These are phyloP conservation scores for Felis chaus DNA, from an alignment of 2,113 vertebrate species.

Conservation along the genomic window DNA sequence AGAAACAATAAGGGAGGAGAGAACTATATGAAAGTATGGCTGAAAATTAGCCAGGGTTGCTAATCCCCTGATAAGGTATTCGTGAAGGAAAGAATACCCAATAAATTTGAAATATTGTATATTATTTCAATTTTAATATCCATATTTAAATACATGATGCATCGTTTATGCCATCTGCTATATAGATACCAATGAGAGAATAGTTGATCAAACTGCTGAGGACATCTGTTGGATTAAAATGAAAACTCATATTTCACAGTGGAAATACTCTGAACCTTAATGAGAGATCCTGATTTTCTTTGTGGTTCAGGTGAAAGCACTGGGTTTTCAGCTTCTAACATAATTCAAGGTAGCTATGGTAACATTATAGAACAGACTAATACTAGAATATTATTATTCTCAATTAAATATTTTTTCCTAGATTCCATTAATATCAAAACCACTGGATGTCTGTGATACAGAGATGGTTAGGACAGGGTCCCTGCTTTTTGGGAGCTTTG, in stretches of 20 bases:
- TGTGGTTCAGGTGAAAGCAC: background rate
- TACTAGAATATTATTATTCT: background rate
- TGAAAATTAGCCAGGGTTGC: conserved; percentile 48
- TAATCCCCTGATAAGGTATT: background rate
- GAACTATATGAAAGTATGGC: background rate
- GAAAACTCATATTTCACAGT: conserved; percentile 29
- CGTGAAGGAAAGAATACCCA: background rate
- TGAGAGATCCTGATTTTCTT: background rate
- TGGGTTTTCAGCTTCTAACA: background rate
- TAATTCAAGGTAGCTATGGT: background rate
- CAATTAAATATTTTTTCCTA: background rate
- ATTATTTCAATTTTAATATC: conserved; percentile 44
- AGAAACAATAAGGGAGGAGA: background rate
- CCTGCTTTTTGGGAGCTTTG: background rate
- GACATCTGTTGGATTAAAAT: conserved; percentile 70
- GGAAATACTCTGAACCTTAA: conserved; percentile 35
- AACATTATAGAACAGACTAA: background rate
- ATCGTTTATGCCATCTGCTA: conserved; percentile 74
- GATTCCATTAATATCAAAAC: background rate
- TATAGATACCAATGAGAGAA: conserved; percentile 65
- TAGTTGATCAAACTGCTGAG: conserved; percentile 64
- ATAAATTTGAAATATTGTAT: conserved; percentile 50
- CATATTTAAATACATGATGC: conserved; percentile 66
- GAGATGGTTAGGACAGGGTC: background rate
- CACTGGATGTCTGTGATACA: background rate